Conservation (phyloP, 2,797 vertebrate genomes). For the Sebastes vulpes region DNA sequence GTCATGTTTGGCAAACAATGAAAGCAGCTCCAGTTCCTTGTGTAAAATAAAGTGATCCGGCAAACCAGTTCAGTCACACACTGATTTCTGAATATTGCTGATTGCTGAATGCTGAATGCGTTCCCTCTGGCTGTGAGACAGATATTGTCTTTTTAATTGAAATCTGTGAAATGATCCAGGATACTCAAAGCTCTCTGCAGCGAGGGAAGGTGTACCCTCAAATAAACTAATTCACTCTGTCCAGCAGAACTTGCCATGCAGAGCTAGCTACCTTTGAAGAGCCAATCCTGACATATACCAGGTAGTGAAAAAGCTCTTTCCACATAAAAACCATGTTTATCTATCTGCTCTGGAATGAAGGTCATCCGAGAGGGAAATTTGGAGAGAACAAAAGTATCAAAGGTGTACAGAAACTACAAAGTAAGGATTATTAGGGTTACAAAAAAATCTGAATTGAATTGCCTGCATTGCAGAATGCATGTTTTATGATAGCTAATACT, state of each 20-base stretch:
- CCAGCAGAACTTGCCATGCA: not conserved
- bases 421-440: not conserved
- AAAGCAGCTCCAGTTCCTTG: not conserved
- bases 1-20: not conserved
- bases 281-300: slow-evolving; percentile 3
- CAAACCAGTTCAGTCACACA: not conserved
- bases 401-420: not conserved
- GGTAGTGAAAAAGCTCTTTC: not conserved
- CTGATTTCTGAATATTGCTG: not conserved
- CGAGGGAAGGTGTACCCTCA: not conserved
- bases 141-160: slow-evolving; percentile 20
- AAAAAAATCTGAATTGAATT: not conserved
- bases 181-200: not conserved
- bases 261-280: not conserved
- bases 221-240: slow-evolving; percentile 18
- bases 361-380: not conserved
- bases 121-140: not conserved
- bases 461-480: not conserved
- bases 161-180: slow-evolving; percentile 12
- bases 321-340: slow-evolving; percentile 11
- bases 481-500: not conserved
- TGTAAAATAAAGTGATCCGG: not conserved
- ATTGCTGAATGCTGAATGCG: not conserved
- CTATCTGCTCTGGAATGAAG: not conserved
- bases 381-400: not conserved